These are phyloP conservation scores for Nothoprocta pentlandii DNA, from an alignment of 2,113 vertebrate genomes.

Conservation along the genomic window DNA sequence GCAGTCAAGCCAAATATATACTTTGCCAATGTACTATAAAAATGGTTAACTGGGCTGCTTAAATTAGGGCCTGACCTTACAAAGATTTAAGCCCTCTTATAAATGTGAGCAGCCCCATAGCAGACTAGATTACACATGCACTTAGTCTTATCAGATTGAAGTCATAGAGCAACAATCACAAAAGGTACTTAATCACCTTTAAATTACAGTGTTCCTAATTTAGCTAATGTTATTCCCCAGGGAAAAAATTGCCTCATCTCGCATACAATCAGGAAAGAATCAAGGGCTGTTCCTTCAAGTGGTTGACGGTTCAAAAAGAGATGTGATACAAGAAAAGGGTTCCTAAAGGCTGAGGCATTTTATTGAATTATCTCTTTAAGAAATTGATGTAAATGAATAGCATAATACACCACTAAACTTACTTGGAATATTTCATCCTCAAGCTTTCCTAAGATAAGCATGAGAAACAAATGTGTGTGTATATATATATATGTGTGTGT, in stretches of 20 bases:
- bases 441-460: conserved; percentile 14
- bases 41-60: conserved; percentile 11
- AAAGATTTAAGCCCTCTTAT: conserved; percentile 37
- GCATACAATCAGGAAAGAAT: conserved; percentile 58
- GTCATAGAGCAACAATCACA: conserved; percentile 61
- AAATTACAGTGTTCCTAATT: conserved; percentile 72
- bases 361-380: conserved; percentile 60
- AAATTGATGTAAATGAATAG: conserved; percentile 60
- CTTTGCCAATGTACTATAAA: not conserved
- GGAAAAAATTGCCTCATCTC: conserved; percentile 68
- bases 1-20: not conserved
- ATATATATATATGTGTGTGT: too few relatives aligned
- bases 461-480: not conserved
- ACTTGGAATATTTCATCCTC: not conserved
- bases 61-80: not conserved
- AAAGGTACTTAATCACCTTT: conserved; percentile 71
- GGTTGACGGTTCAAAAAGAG: conserved; percentile 60
- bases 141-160: conserved; percentile 69
- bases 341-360: conserved; percentile 57
- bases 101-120: conserved; percentile 34
- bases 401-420: conserved; percentile 28
- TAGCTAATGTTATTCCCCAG: conserved; percentile 65
- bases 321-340: conserved; percentile 18
- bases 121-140: conserved; percentile 64
- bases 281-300: conserved; percentile 64